Evolutionary conservation across 2,797 vertebrate genomes (phyloP), one percentile per base, ranked within the genome.

Genomic region (Agapornis canus): DNA sequence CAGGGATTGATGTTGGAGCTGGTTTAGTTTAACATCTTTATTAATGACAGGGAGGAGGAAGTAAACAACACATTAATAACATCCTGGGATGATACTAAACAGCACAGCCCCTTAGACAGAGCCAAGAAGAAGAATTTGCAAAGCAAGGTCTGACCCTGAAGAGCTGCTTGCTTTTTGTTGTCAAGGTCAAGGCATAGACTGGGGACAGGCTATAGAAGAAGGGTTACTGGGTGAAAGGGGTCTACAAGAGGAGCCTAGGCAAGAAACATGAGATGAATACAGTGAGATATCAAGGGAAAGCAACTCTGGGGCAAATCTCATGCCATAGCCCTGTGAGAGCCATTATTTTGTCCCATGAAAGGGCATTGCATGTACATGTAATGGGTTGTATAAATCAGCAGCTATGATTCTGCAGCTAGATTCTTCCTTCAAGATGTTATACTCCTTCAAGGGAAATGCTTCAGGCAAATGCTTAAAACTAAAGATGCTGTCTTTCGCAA

Each of bases 31-130:
- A 95, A 91, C 95, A 90, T 95, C 92, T 96, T 96, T 95, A 97
- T 97, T 95, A 95, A 97, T 94, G 92, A 89, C 48, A 81, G 49
- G 26, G 83, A 94, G 8, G 37, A 77, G 78, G 91, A 95, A 73
- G 86, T 93, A 96, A 96, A 94, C 96, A 97, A 95, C 84, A 80
- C 86, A 95, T 97, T 95, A 96, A 95, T 97, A 97, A 96, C 70
- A 83, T 81, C 87, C 84, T 0, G 0, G 31, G 81, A 84, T 92
- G 88, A 93, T 94, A 90, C 90, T 65, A 47, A 91, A 39, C 65
- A 61, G 71, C 10, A 5, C 69, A 49, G 42, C 40, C 92, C 90
- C 48, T 45, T 54, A 89, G 81, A 57, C 4, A 9, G 60, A 71
- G 35, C 23, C 3, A 7, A 73, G 32, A 63, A 42, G 25, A 75